Evolutionary conservation across 2,888 invertebrate species (phyloP), one percentile per base, ranked within the genome.

Genomic region (Conomelus anceps): DNA sequence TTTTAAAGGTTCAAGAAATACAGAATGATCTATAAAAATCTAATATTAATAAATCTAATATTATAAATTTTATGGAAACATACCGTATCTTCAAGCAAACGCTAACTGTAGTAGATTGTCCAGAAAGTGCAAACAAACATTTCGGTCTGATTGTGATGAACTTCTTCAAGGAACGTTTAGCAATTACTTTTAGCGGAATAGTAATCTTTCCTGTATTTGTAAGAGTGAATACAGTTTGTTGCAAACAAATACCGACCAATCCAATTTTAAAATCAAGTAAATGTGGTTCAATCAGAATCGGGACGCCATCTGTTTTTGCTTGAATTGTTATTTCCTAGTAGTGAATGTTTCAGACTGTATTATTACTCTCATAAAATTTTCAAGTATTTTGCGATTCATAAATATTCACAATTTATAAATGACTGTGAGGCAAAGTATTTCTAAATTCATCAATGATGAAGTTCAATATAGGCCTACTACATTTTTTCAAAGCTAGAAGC

Each of bases 231-330:
- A 63, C 86, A 1, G 85, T 88, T 88, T 90, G 89, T 34, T 90
- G 90, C 1, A 89, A 87, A 6, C 90, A 89, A 88, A 89, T 89
- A 1, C 90, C 91, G 0, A 91, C 26, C 84, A 91, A 90, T 22
- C 90, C 90, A 41, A 91, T 34, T 17, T 90, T 88, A 86, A 90
- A 88, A 85, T 91, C 91, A 4, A 91, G 84, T n/a, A 91, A 89
- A 0, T 89, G 63, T 1, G 91, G 91, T 20, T 88, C 86, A n/a
- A 91, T 88, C 6, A 86, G 11, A n/a, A 91, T 84, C 4, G 89
- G 89, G 22, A 89, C 88, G n/a, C 89, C 22, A 17, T 87, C 86
- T 29, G 90, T 84, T 17, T 24, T 86, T 7, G 88, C 91, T 24
- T 41, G 63, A 23, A 90, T 88, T 29, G 41, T 89, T 23, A 91